These are phyloP conservation scores for Serrognathus titanus DNA, from an alignment of 2,888 invertebrate species.

Conservation along the genomic window DNA sequence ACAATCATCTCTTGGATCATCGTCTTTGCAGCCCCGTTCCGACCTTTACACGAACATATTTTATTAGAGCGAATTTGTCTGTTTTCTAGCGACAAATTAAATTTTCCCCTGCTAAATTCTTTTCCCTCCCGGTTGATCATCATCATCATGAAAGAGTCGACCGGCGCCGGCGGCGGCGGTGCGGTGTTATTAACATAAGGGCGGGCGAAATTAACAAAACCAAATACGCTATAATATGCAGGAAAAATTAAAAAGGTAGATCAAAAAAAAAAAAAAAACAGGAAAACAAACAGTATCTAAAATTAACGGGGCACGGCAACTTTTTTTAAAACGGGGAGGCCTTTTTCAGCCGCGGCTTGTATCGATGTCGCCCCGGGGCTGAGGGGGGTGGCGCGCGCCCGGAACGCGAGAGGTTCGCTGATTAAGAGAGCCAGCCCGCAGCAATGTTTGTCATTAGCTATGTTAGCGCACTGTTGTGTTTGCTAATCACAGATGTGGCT, in stretches of 20 bases:
- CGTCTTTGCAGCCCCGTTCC: too few relatives aligned
- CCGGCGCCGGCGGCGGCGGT: too few relatives aligned
- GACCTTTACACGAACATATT: too few relatives aligned
- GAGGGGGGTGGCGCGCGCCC: slow-evolving; percentile 29
- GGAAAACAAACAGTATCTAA: slow-evolving; percentile 35
- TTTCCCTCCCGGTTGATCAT: too few relatives aligned
- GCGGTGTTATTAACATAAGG: slow-evolving; percentile 8
- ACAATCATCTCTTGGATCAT: too few relatives aligned
- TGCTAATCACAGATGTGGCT: slow-evolving; percentile 49
- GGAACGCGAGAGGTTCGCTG: slow-evolving; percentile 31
- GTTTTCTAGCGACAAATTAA: too few relatives aligned
- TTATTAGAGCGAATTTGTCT: too few relatives aligned
- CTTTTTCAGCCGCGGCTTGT: slow-evolving; percentile 33
- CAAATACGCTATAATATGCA: slow-evolving; percentile 29
- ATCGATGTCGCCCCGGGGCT: slow-evolving; percentile 39
- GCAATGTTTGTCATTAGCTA: slow-evolving; percentile 48
- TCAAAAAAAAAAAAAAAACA: slow-evolving; percentile 26
- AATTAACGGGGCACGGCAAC: slow-evolving; percentile 29
- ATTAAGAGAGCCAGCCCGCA: slow-evolving; percentile 45
- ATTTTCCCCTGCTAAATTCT: too few relatives aligned
- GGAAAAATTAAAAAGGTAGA: slow-evolving; percentile 29
- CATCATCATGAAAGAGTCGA: too few relatives aligned
- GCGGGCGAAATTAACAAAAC: slow-evolving; percentile 25
- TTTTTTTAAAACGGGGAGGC: slow-evolving; percentile 38
- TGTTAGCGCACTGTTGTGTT: slow-evolving; percentile 47